Percentiles rank a stretch among this genome's conserved stretches.
Conservation (phyloP, 2,797 vertebrate species). For the Phataginus tricuspis region DNA sequence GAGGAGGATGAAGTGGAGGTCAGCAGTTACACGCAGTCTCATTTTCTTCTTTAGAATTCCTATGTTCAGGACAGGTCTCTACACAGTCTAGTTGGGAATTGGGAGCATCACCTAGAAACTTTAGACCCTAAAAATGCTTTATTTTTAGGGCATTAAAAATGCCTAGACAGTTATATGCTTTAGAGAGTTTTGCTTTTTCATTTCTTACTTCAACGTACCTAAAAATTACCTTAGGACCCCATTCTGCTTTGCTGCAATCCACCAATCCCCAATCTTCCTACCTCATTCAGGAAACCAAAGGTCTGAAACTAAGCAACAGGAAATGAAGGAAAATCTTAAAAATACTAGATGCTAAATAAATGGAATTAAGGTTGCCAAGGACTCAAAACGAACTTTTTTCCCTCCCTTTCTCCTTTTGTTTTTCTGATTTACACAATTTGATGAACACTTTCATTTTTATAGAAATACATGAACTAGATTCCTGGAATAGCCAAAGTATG, state of each 20-base stretch:
- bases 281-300: slow-evolving; percentile 20
- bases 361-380: not conserved
- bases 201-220: slow-evolving; percentile 62
- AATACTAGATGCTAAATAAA: not conserved
- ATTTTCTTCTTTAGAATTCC: slow-evolving; percentile 72
- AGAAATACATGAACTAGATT: not conserved
- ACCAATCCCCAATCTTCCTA: slow-evolving; percentile 14
- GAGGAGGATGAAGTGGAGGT: slow-evolving; percentile 39
- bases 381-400: not conserved
- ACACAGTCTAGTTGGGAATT: slow-evolving; percentile 62
- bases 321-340: slow-evolving; percentile 3
- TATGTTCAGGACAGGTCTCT: slow-evolving; percentile 2
- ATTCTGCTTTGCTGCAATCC: slow-evolving; percentile 36
- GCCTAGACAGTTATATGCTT: slow-evolving; percentile 48
- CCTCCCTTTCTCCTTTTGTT: not conserved
- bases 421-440: not conserved
- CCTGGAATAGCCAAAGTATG: not conserved
- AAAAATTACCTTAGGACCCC: slow-evolving; percentile 55
- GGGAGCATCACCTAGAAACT: slow-evolving; percentile 48
- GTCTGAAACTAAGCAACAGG: slow-evolving; percentile 2
- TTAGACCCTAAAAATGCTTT: slow-evolving; percentile 64
- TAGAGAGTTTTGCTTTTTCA: slow-evolving; percentile 48
- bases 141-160: not conserved
- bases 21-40: not conserved
- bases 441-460: not conserved